Conservation (phyloP, 2,888 invertebrate genomes). For the Embidobia sp. region DNA sequence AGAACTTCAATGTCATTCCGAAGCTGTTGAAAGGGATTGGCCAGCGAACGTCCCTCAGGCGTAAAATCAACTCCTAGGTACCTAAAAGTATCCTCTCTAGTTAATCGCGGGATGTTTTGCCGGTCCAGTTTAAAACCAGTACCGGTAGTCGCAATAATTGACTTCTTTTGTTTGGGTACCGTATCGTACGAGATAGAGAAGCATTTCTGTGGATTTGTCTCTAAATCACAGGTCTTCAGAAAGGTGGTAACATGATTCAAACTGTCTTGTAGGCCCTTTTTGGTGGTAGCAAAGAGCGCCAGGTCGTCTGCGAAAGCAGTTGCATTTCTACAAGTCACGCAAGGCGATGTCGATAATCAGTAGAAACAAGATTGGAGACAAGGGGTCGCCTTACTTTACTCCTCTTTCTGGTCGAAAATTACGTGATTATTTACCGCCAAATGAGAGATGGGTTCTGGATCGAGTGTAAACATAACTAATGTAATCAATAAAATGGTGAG, state of each 20-base stretch:
- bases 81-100: constrained; percentile 20
- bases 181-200: constrained; percentile 67
- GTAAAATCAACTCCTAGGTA: too few species aligned
- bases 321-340: neutral
- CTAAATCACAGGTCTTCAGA: constrained; percentile 62
- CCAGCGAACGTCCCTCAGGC: too few species aligned
- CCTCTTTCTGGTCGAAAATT: constrained; percentile 15
- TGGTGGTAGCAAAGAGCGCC: constrained; percentile 30
- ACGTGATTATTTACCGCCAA: neutral
- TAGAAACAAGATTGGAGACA: constrained; percentile 3
- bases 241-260: constrained; percentile 45
- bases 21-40: too few species aligned
- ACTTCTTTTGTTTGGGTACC: constrained; percentile 23
- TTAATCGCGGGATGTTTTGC: neutral
- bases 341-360: constrained; percentile 2
- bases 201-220: constrained; percentile 70
- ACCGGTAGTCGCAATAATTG: neutral
- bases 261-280: constrained; percentile 71
- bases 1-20: too few species aligned
- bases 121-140: constrained; percentile 1
- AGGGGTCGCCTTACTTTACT: constrained; percentile 33
- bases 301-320: constrained; percentile 57
- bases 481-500: neutral
- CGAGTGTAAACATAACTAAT: neutral
- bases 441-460: neutral